These are phyloP conservation scores for Helicolenus hilgendorfi DNA, from an alignment of 2,797 vertebrate genomes.

Conservation along the genomic window DNA sequence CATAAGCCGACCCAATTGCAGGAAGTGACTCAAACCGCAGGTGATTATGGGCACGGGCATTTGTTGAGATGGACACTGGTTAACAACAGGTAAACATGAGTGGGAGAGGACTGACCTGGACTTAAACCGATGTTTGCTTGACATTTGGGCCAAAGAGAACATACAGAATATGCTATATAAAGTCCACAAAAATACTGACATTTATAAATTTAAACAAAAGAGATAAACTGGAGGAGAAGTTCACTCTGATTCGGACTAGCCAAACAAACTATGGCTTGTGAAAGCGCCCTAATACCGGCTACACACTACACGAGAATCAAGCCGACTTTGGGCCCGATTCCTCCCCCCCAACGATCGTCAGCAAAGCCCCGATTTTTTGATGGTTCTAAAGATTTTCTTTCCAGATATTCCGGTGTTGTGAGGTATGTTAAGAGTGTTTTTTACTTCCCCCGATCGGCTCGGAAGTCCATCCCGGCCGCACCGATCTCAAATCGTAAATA, in stretches of 20 bases:
- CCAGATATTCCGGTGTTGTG: too few relatives aligned
- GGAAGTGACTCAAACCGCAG: background rate
- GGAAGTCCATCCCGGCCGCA: too few relatives aligned
- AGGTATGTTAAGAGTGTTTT: too few relatives aligned
- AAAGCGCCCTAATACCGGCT: too few relatives aligned
- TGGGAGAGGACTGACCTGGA: background rate
- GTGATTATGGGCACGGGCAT: background rate
- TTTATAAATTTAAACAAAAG: background rate
- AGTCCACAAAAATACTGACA: background rate
- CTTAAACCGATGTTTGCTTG: background rate
- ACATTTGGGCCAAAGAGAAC: background rate
- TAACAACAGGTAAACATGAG: background rate
- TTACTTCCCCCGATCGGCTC: rapidly evolving
- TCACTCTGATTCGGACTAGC: background rate
- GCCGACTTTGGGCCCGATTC: too few relatives aligned
- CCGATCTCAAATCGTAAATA: too few relatives aligned
- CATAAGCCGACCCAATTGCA: background rate
- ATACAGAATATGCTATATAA: background rate
- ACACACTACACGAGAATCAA: too few relatives aligned
- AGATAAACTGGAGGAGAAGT: background rate
- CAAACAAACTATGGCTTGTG: background rate
- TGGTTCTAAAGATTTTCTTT: too few relatives aligned
- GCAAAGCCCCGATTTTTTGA: too few relatives aligned
- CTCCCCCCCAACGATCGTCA: too few relatives aligned
- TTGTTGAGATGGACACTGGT: background rate